These are phyloP conservation scores for Uria aalge DNA, from an alignment of 2,113 vertebrate genomes.

Conservation along the genomic window DNA sequence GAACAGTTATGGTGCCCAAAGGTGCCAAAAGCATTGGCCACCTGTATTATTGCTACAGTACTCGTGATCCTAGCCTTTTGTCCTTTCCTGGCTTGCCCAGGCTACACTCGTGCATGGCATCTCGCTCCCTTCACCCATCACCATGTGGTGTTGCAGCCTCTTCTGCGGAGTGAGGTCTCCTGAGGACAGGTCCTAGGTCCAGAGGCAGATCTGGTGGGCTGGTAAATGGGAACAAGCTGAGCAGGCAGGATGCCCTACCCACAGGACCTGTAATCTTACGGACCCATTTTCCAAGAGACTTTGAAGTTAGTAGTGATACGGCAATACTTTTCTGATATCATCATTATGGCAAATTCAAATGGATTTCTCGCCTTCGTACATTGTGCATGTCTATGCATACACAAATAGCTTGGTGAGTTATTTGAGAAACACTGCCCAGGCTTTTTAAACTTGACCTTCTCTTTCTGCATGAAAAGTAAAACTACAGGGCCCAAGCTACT, in stretches of 20 bases:
- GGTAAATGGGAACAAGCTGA: background rate
- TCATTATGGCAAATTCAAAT: background rate
- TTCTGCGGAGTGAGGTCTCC: background rate
- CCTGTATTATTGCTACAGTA: background rate
- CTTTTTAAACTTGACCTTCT: background rate
- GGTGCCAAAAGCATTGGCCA: background rate
- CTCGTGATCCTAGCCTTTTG: background rate
- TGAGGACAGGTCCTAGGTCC: background rate
- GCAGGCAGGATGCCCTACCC: background rate
- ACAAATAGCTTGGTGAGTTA: background rate
- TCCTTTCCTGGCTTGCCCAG: background rate
- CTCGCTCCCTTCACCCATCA: background rate
- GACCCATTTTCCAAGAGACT: background rate
- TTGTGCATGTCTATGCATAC: background rate
- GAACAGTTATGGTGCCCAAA: rapidly evolving
- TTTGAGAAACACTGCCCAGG: background rate
- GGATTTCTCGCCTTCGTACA: background rate
- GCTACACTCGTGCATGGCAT: rapidly evolving
- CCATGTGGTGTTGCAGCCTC: background rate
- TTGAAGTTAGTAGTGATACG: background rate
- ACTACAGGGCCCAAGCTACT: background rate
- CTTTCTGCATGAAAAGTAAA: background rate
- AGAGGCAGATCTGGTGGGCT: background rate
- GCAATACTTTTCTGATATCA: background rate
- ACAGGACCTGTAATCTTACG: background rate